Conservation (phyloP, 1,140 invertebrate species). For the Grapholita molesta region DNA sequence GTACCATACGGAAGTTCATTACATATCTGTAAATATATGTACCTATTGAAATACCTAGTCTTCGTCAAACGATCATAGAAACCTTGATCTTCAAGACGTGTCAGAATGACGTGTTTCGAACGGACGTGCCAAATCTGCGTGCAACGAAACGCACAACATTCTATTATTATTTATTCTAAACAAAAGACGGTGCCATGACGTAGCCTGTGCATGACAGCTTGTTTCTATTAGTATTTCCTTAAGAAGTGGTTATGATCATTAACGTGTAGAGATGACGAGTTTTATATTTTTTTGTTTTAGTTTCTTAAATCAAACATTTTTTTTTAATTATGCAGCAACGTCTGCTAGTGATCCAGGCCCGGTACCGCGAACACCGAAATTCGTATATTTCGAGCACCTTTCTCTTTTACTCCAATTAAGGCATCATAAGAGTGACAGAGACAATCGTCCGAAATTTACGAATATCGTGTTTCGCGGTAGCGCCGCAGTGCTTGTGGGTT, state of each 20-base stretch:
- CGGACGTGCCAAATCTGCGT: constrained; percentile 1
- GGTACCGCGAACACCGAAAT: too few relatives aligned
- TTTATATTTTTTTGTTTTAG: background rate
- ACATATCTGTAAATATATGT: too few relatives aligned
- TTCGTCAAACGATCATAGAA: background rate
- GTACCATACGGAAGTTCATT: too few relatives aligned
- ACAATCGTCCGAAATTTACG: too few relatives aligned
- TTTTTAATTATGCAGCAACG: background rate
- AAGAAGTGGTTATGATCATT: background rate
- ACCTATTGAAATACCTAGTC: too few relatives aligned
- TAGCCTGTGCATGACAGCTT: background rate
- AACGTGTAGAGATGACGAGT: background rate
- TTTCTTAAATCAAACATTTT: background rate
- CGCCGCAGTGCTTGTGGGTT: too few relatives aligned
- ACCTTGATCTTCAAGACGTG: constrained; percentile 15
- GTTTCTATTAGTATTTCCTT: background rate
- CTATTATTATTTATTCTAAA: constrained; percentile 13
- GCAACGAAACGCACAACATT: constrained; percentile 5
- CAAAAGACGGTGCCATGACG: constrained; percentile 11
- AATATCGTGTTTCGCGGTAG: too few relatives aligned
- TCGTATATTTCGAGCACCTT: too few relatives aligned
- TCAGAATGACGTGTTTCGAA: background rate
- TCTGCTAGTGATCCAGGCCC: too few relatives aligned
- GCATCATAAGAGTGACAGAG: too few relatives aligned
- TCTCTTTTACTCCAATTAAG: too few relatives aligned